phyloP scores from a whole-genome alignment of 2,888 invertebrate species.

The Parelbella ahira region DNA sequence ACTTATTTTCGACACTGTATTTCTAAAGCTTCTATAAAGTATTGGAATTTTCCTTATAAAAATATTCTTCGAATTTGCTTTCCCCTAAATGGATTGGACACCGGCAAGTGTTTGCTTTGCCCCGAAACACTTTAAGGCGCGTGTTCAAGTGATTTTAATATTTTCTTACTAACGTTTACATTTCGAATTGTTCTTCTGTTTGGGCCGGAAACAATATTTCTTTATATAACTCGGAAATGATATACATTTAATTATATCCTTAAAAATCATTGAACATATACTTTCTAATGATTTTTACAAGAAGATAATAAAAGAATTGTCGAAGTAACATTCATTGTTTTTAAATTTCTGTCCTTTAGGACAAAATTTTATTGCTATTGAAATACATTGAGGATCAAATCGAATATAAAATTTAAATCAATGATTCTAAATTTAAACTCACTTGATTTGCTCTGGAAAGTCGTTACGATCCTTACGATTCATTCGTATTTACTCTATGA shows the following conservation, averaged over 20 bases:
- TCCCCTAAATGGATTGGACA: slow-evolving; percentile 21
- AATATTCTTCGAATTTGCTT: slow-evolving; percentile 13
- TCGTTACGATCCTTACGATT: slow-evolving; percentile 9
- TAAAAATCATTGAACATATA: too few relatives aligned
- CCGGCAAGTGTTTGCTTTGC: slow-evolving; percentile 10
- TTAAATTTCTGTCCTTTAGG: not conserved
- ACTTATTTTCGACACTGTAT: not conserved
- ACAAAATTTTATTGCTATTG: not conserved
- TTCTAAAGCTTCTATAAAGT: slow-evolving; percentile 1
- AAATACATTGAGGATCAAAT: slow-evolving; percentile 3
- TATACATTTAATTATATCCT: too few relatives aligned
- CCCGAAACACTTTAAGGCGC: slow-evolving; percentile 16
- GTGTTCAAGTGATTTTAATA: slow-evolving; percentile 22
- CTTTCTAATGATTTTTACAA: too few relatives aligned
- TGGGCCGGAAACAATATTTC: not conserved
- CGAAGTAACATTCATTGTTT: too few relatives aligned
- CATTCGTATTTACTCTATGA: slow-evolving; percentile 14
- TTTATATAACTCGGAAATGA: too few relatives aligned
- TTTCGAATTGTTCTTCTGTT: slow-evolving; percentile 4
- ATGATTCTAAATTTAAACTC: slow-evolving; percentile 17
- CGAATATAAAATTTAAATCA: slow-evolving; percentile 5
- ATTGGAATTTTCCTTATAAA: slow-evolving; percentile 7
- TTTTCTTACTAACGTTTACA: slow-evolving; percentile 14
- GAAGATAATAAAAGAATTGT: too few relatives aligned
- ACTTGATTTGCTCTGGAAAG: slow-evolving; percentile 11